phyloP scores from a whole-genome alignment of 2,888 invertebrate species.

The Minunthozetes semirufus region DNA sequence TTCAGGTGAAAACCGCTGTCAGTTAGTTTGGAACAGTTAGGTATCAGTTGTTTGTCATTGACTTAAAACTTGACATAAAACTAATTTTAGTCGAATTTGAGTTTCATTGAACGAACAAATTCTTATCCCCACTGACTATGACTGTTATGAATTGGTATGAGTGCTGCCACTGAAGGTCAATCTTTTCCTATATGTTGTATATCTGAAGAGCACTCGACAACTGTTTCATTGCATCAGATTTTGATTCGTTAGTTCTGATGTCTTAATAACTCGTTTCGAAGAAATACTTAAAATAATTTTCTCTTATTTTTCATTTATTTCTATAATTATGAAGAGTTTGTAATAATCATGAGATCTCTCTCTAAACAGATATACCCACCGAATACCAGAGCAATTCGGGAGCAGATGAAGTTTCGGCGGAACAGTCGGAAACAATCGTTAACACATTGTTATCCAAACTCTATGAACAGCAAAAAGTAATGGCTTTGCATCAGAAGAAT shows the following conservation, averaged over 20 bases:
- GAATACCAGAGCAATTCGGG: background rate
- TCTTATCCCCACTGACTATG: background rate
- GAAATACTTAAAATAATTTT: background rate
- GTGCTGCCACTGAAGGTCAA: constrained; percentile 22
- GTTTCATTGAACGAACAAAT: constrained; percentile 25
- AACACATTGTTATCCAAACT: constrained; percentile 15
- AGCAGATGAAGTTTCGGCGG: constrained; percentile 13
- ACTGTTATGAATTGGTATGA: background rate
- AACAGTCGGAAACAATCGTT: constrained; percentile 5
- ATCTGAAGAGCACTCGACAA: constrained; percentile 1
- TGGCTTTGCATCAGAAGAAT: constrained; percentile 25
- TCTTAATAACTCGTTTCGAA: background rate
- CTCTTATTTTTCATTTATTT: background rate
- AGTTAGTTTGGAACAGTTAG: too few species aligned
- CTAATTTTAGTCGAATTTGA: constrained; percentile 13
- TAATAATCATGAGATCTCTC: background rate
- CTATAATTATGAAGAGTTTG: background rate
- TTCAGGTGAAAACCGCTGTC: constrained; percentile 11
- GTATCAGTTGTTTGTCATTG: constrained; percentile 10
- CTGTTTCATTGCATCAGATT: constrained; percentile 4
- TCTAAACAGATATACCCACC: background rate
- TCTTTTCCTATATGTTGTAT: constrained; percentile 1
- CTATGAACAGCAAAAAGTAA: constrained; percentile 1
- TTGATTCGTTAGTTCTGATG: background rate
- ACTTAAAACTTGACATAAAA: constrained; percentile 16